Evolutionary conservation across 2,797 vertebrate genomes (phyloP).

Genomic region (Staurois parvus): DNA sequence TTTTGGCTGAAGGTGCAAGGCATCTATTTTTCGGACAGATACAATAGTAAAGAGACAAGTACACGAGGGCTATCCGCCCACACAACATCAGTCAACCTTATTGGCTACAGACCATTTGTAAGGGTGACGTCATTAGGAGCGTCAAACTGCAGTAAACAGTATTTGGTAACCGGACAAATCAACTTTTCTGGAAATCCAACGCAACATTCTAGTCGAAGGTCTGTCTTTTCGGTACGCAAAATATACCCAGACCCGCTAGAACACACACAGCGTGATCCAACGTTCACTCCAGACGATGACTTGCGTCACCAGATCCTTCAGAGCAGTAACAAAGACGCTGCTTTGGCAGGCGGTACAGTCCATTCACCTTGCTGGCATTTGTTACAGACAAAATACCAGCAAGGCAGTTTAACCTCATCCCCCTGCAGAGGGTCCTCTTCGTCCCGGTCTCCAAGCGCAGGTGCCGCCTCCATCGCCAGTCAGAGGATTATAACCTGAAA

Average conservation of each 20-base stretch:
- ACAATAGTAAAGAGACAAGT: conserved; percentile 53
- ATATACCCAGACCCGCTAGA: background rate
- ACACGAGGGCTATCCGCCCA: conserved; percentile 68
- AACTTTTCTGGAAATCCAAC: background rate
- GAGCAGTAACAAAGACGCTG: conserved; percentile 63
- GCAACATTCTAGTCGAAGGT: background rate
- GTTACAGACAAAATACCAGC: conserved; percentile 62
- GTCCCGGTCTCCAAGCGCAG: conserved; percentile 87
- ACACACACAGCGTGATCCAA: background rate
- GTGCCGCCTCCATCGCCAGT: conserved; percentile 86
- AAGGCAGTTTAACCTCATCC: conserved; percentile 90
- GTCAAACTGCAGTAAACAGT: conserved; percentile 72
- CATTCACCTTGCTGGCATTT: conserved; percentile 66
- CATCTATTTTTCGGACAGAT: conserved; percentile 17
- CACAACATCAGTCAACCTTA: conserved; percentile 83
- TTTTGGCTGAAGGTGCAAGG: conserved; percentile 16
- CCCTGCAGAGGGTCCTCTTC: conserved; percentile 86
- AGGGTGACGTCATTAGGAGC: conserved; percentile 88
- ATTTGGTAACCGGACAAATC: background rate
- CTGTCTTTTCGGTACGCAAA: background rate
- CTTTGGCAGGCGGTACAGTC: conserved; percentile 67
- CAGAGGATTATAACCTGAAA: conserved; percentile 87
- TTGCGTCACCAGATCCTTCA: conserved; percentile 28
- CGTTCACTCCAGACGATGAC: background rate
- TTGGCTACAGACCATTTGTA: conserved; percentile 84